Evolutionary conservation across 2,113 vertebrate species (phyloP), one percentile per base, ranked within the genome.

Genomic region (Rhadina sibilatrix): DNA sequence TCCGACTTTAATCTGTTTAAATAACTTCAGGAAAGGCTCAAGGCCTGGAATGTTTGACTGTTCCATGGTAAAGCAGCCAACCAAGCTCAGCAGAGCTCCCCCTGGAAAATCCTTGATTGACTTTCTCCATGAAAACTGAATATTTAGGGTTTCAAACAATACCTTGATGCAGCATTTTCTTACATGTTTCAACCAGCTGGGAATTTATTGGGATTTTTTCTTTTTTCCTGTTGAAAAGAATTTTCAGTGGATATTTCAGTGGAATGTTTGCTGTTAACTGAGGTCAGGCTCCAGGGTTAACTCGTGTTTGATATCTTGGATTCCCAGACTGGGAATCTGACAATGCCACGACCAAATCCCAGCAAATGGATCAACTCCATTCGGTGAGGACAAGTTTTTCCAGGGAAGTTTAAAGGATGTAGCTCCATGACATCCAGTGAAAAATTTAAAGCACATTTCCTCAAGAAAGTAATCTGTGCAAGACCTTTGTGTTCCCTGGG

Each of bases 1-100:
- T 94, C 93, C 12, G 1, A 4, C 64, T 82, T 89, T 69, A 94
- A 86, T 94, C 96, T 96, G 83, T 77, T 96, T 88, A 95, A 98
- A 95, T 71, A 87, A 94, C 93, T 95, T 97, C 28, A 96, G 74
- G 88, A 90, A 79, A 83, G 40, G 87, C 81, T 91, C 52, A 93
- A 94, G 88, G 94, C 66, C 83, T 89, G 15, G 96, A 92, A 93
- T 93, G 93, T 76, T 97, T 95, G 84, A 84, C 61, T 93, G 23
- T 68, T 68, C 52, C 86, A 90, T 86, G 89, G 64, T 72, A 90
- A 90, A 82, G 54, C 70, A 85, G n/a, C 83, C 96, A 96, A 83
- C 35, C 76, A 94, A 38, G 64, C 68, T 88, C 85, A 78, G 54
- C 68, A 68, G 63, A 86, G 25, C 30, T 40, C 33, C 31, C 16